A percentile compares a stretch with the other conserved stretches of the same genome.
phyloP scores from a whole-genome alignment of 1,140 invertebrate species.

The Planococcus citri region DNA sequence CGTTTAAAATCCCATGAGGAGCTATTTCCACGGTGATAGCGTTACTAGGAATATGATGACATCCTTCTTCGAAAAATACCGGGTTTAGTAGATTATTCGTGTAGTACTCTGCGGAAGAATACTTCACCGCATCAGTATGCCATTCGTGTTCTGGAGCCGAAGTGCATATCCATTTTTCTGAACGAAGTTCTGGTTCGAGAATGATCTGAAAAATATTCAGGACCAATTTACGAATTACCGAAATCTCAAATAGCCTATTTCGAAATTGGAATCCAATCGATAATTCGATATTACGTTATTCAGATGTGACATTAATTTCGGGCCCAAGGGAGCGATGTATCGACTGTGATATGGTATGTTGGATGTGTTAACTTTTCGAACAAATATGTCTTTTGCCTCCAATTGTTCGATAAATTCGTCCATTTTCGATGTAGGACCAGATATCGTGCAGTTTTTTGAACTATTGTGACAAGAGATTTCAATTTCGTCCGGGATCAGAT shows the following conservation, averaged over 20 bases:
- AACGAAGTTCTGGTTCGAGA: slow-evolving; percentile 37
- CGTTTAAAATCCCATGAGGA: slow-evolving; percentile 44
- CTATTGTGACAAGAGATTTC: slow-evolving; percentile 75
- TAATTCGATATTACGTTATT: slow-evolving; percentile 33
- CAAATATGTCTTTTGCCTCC: slow-evolving; percentile 61
- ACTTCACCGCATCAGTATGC: slow-evolving; percentile 35
- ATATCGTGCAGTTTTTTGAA: slow-evolving; percentile 51
- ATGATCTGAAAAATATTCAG: slow-evolving; percentile 28
- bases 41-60: slow-evolving; percentile 41
- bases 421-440: slow-evolving; percentile 62
- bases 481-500: slow-evolving; percentile 42
- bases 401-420: slow-evolving; percentile 52
- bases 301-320: slow-evolving; percentile 37
- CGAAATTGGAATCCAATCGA: background rate
- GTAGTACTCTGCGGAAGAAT: slow-evolving; percentile 49
- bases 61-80: slow-evolving; percentile 43
- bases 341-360: slow-evolving; percentile 69
- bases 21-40: slow-evolving; percentile 48
- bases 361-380: slow-evolving; percentile 62
- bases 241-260: background rate
- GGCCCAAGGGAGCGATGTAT: slow-evolving; percentile 38
- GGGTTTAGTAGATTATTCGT: slow-evolving; percentile 53
- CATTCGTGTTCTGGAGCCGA: slow-evolving; percentile 41
- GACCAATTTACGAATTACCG: background rate
- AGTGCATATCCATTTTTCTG: slow-evolving; percentile 45